Conservation (phyloP, 1,140 invertebrate species). For the Heterodera carotae region DNA sequence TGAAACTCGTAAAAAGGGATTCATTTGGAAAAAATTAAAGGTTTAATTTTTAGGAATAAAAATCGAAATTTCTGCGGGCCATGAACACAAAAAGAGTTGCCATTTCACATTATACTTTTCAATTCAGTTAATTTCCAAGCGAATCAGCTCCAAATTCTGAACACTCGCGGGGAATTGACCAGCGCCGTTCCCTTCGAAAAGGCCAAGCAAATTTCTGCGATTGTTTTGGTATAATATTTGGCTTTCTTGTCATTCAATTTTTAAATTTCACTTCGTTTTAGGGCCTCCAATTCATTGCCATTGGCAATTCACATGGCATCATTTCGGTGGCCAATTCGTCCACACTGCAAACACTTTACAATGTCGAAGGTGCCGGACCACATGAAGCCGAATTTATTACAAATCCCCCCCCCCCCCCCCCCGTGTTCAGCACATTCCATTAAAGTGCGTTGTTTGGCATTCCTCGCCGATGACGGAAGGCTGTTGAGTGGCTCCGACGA, state of each 20-base stretch:
- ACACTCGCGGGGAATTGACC: constrained; percentile 1
- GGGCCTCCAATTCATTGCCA: constrained; percentile 12
- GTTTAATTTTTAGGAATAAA: no score
- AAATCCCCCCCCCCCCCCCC: not conserved
- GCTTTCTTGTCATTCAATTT: not conserved
- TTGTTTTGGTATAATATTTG: constrained; percentile 7
- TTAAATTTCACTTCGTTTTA: not conserved
- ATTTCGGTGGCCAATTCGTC: constrained; percentile 11
- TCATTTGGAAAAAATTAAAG: no score
- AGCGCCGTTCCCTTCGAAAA: constrained; percentile 18
- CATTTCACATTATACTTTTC: not conserved
- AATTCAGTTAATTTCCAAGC: constrained; percentile 14
- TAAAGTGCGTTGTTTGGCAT: constrained; percentile 14
- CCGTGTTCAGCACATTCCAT: constrained; percentile 15
- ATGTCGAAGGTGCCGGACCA: not conserved
- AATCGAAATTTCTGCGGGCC: no score
- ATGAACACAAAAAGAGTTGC: no score
- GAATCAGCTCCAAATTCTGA: constrained; percentile 16
- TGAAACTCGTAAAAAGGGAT: no score
- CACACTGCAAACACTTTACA: constrained; percentile 1
- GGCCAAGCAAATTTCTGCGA: constrained; percentile 7
- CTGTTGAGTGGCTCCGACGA: constrained; percentile 19
- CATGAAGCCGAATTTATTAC: not conserved
- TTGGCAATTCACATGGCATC: constrained; percentile 17
- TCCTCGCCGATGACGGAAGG: not conserved